These are phyloP conservation scores for Pollenia angustigena DNA, from an alignment of 2,888 invertebrate genomes.

Conservation along the genomic window DNA sequence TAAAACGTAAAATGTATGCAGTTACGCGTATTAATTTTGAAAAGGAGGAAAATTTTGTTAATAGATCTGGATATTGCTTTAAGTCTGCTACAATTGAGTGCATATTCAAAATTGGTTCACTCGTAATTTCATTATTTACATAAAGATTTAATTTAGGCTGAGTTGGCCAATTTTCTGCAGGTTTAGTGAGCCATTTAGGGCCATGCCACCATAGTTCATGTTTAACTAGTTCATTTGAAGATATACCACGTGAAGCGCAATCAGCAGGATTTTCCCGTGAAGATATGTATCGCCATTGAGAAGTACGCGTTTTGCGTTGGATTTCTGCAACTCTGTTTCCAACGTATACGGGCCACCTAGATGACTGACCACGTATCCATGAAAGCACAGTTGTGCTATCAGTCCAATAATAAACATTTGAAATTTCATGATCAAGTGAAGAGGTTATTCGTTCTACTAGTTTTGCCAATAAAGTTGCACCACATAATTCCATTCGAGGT, in stretches of 20 bases:
- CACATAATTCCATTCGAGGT: conserved; percentile 30
- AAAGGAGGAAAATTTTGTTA: conserved; percentile 2
- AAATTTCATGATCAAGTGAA: conserved; percentile 5
- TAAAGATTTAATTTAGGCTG: no score
- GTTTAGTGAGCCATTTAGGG: no score
- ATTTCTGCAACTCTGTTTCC: not conserved
- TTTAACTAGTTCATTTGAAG: conserved; percentile 16
- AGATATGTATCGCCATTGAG: conserved; percentile 16
- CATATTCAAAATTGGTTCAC: no score
- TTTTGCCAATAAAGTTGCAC: conserved; percentile 26
- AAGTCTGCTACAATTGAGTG: not conserved
- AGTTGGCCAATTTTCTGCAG: no score
- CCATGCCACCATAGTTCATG: conserved; percentile 24
- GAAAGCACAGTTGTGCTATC: conserved; percentile 49
- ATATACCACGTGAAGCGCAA: conserved; percentile 54
- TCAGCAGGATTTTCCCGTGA: conserved; percentile 26
- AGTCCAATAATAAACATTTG: conserved; percentile 36
- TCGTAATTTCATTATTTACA: no score
- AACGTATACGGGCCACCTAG: conserved; percentile 30
- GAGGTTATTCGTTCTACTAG: conserved; percentile 10
- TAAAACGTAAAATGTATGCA: conserved; percentile 3
- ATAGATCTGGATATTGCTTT: not conserved
- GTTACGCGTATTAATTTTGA: conserved; percentile 14
- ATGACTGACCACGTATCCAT: conserved; percentile 41
- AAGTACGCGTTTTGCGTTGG: not conserved